Percentiles rank a stretch among this genome's conserved stretches.
Evolutionary conservation across 2,888 invertebrate species (phyloP).

Genomic region (Dryococelus australis): DNA sequence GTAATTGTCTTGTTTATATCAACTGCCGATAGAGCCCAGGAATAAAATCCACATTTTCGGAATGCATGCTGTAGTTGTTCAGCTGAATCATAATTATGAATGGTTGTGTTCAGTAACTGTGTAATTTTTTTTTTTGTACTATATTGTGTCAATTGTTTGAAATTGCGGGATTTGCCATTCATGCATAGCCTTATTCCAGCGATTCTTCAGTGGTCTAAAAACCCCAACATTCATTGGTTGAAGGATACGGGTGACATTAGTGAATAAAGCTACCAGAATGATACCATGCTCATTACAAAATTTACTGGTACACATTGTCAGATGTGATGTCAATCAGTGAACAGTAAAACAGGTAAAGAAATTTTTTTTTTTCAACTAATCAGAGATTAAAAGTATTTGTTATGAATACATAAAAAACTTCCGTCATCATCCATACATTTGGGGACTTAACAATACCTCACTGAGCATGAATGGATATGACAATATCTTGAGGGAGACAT

Average conservation of each 20-base stretch:
- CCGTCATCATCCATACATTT: constrained; percentile 41
- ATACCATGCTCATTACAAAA: constrained; percentile 56
- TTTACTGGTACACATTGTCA: constrained; percentile 42
- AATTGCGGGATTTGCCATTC: constrained; percentile 48
- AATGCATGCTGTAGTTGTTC: not conserved
- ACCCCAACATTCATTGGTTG: constrained; percentile 56
- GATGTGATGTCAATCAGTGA: constrained; percentile 43
- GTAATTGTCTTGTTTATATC: not conserved
- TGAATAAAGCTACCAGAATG: constrained; percentile 53
- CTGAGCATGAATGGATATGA: too few species aligned
- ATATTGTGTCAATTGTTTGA: constrained; percentile 39
- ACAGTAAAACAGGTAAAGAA: constrained; percentile 48
- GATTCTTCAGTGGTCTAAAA: constrained; percentile 53
- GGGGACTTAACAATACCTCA: constrained; percentile 42
- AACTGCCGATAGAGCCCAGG: not conserved
- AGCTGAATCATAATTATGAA: not conserved
- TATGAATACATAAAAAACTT: constrained; percentile 46
- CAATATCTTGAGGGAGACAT: too few species aligned
- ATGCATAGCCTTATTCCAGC: constrained; percentile 51
- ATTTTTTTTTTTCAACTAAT: constrained; percentile 44
- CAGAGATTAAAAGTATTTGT: not conserved
- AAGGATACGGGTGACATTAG: constrained; percentile 52
- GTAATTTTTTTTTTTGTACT: constrained; percentile 46
- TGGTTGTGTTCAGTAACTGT: constrained; percentile 42
- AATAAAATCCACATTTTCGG: not conserved